Evolutionary conservation across 2,797 vertebrate genomes (phyloP).

Genomic region (Crocodylus rhombifer): DNA sequence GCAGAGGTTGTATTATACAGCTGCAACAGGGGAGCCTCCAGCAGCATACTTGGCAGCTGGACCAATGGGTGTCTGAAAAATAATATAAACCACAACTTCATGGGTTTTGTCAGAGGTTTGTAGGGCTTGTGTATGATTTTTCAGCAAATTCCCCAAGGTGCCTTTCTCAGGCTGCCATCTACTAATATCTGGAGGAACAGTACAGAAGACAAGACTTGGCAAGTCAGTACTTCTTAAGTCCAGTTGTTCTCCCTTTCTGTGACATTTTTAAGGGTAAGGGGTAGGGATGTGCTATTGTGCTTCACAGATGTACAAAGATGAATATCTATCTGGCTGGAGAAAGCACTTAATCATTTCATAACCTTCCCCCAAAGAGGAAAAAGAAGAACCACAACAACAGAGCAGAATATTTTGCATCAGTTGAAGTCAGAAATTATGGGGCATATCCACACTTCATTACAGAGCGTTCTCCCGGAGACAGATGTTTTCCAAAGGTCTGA

Average conservation of each 20-base stretch:
- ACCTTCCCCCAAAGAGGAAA: neutral
- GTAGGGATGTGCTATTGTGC: neutral
- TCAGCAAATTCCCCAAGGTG: neutral
- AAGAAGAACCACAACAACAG: neutral
- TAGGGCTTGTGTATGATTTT: neutral
- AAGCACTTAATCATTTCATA: neutral
- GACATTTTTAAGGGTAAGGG: neutral
- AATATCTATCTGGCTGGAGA: neutral
- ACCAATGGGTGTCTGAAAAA: neutral
- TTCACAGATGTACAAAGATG: neutral
- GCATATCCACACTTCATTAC: neutral
- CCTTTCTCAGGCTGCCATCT: neutral
- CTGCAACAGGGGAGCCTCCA: neutral
- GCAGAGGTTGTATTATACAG: neutral
- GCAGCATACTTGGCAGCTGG: neutral
- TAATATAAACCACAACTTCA: neutral
- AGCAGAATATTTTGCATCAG: conserved; percentile 1
- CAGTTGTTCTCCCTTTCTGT: neutral
- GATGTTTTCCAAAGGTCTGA: conserved; percentile 29
- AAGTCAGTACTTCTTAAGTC: neutral
- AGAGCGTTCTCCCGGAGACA: neutral
- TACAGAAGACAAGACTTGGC: neutral
- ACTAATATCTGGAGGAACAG: neutral
- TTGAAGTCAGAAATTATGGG: conserved; percentile 21
- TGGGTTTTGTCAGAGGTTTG: neutral